phyloP scores from a whole-genome alignment of 1,140 invertebrate species.

The Drosophila erecta region DNA sequence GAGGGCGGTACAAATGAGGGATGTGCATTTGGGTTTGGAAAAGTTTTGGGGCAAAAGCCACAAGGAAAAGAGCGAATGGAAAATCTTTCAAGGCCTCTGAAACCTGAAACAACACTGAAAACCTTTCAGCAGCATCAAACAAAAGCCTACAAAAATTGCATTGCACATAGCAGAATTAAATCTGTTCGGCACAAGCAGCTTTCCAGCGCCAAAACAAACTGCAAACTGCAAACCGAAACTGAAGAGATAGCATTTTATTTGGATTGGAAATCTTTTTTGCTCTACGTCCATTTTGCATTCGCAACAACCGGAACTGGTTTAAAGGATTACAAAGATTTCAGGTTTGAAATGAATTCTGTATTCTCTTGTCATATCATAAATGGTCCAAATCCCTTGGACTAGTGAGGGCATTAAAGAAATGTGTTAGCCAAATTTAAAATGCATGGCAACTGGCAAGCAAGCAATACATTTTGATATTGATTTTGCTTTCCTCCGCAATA shows the following conservation, averaged over 20 bases:
- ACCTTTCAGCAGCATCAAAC: neutral
- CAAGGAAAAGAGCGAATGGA: neutral
- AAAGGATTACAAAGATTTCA: conserved; percentile 19
- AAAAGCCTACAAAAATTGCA: neutral
- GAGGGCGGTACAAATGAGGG: conserved; percentile 28
- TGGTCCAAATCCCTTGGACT: neutral
- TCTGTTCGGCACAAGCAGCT: conserved; percentile 3
- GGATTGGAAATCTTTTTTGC: conserved; percentile 2
- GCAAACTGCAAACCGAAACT: conserved; percentile 2
- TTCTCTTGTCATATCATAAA: neutral
- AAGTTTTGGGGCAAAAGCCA: conserved; percentile 9
- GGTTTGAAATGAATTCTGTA: conserved; percentile 1
- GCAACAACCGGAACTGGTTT: conserved; percentile 23
- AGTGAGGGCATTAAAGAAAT: neutral
- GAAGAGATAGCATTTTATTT: conserved; percentile 4
- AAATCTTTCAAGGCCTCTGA: conserved; percentile 14
- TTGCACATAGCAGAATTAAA: conserved; percentile 5
- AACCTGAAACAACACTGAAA: neutral
- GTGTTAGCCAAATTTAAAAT: neutral
- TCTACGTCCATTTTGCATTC: conserved; percentile 4
- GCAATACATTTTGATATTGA: no score
- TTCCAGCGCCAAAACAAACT: neutral
- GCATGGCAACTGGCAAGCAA: no score
- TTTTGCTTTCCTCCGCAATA: neutral
- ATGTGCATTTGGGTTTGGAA: conserved; percentile 22